These are phyloP conservation scores for Crenuchus spilurus DNA, from an alignment of 2,797 vertebrate genomes.

Conservation along the genomic window DNA sequence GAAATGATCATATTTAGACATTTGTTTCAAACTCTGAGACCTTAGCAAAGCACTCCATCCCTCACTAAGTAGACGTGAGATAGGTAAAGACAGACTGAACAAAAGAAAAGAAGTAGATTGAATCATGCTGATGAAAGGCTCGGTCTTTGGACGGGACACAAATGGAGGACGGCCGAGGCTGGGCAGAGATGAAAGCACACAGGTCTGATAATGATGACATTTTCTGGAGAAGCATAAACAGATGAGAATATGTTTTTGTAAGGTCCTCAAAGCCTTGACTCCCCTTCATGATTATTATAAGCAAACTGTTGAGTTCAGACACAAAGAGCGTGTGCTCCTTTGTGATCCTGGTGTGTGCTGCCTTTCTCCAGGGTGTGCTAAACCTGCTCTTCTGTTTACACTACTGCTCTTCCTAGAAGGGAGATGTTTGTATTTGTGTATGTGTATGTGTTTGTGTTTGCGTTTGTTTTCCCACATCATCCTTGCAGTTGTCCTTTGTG, in stretches of 20 bases:
- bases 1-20: too few species aligned
- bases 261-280: conserved; percentile 47
- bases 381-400: conserved; percentile 26
- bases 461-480: conserved; percentile 5
- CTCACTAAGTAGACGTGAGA: conserved; percentile 16
- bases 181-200: conserved; percentile 58
- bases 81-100: conserved; percentile 28
- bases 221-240: conserved; percentile 57
- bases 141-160: conserved; percentile 46
- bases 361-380: neutral
- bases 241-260: conserved; percentile 57
- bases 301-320: conserved; percentile 31
- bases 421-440: neutral
- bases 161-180: conserved; percentile 48
- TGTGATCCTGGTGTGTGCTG: neutral
- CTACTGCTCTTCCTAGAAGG: neutral
- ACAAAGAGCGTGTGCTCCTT: conserved; percentile 9
- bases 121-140: conserved; percentile 62
- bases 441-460: conserved; percentile 10
- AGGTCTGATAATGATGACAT: conserved; percentile 57
- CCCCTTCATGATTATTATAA: conserved; percentile 48
- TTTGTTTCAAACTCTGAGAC: neutral
- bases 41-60: neutral
- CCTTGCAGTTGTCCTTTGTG: conserved; percentile 1
- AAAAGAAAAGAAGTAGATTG: conserved; percentile 49